Percentiles rank a stretch among this genome's conserved stretches.
These are phyloP conservation scores for Aix galericulata DNA, from an alignment of 2,113 vertebrate species.

Conservation along the genomic window DNA sequence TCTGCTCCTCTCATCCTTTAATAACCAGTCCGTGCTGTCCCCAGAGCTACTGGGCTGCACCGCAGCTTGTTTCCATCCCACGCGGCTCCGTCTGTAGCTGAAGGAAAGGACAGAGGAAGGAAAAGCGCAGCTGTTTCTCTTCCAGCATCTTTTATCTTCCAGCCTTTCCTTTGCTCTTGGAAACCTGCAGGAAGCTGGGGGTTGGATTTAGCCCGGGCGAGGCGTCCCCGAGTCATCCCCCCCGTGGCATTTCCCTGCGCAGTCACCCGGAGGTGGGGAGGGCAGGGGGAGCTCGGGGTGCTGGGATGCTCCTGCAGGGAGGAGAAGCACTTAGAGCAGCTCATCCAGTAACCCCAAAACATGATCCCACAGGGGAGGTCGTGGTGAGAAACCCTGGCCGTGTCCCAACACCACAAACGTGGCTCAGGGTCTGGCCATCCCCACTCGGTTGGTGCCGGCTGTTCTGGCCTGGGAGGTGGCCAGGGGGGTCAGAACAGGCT, in stretches of 20 bases:
- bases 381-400: not conserved
- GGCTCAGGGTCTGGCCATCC: not conserved
- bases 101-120: not conserved
- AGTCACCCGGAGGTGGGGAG: rapidly evolving
- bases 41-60: not conserved
- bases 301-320: not conserved
- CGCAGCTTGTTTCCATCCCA: not conserved
- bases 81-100: not conserved
- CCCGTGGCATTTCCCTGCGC: rapidly evolving
- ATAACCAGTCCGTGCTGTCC: not conserved
- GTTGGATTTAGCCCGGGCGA: not conserved
- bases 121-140: not conserved
- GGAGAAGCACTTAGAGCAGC: rapidly evolving
- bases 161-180: not conserved
- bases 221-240: too few relatives aligned
- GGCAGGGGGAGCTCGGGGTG: not conserved
- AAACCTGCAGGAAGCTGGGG: not conserved
- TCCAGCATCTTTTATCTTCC: not conserved
- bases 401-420: not conserved
- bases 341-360: not conserved
- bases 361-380: not conserved
- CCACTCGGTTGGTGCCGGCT: too few relatives aligned
- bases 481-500: not conserved
- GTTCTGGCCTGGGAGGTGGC: not conserved
- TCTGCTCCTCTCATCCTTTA: not conserved